A percentile compares a stretch with the other conserved stretches of the same genome.
Conservation (phyloP, 1,140 invertebrate genomes). For the Papilio polyxenes region DNA sequence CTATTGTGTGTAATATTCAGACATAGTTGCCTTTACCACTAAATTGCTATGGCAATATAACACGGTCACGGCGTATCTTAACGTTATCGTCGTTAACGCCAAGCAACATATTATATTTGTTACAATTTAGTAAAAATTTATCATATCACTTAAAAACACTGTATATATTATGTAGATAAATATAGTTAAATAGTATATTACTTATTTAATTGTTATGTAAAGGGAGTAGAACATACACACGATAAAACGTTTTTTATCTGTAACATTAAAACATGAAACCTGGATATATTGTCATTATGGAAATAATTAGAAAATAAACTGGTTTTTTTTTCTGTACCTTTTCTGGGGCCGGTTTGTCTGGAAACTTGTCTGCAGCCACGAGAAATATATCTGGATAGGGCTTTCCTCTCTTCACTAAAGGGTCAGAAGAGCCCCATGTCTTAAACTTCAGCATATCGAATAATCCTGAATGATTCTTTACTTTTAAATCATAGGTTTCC, state of each 20-base stretch:
- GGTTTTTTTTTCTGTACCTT: slow-evolving; percentile 65
- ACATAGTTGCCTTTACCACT: background rate
- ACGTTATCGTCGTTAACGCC: background rate
- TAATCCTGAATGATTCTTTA: slow-evolving; percentile 84
- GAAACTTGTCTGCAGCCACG: slow-evolving; percentile 86
- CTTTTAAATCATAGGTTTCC: slow-evolving; percentile 85
- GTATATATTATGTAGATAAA: background rate
- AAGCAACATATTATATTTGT: background rate
- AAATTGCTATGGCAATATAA: background rate
- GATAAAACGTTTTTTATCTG: background rate
- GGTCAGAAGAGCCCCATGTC: slow-evolving; percentile 86
- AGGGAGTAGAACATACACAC: background rate
- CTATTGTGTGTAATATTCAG: background rate
- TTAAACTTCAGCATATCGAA: slow-evolving; percentile 85
- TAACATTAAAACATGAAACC: background rate
- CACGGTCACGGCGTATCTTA: background rate
- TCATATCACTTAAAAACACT: background rate
- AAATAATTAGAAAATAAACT: background rate
- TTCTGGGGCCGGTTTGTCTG: slow-evolving; percentile 80
- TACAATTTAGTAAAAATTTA: background rate
- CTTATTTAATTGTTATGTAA: background rate
- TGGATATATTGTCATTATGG: background rate
- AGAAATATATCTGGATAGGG: slow-evolving; percentile 90
- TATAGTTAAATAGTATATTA: background rate
- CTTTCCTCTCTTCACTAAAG: slow-evolving; percentile 88